A percentile compares a stretch with the other conserved stretches of the same genome.
phyloP scores from a whole-genome alignment of 2,888 invertebrate species.

The Acanthoscelides obtectus region DNA sequence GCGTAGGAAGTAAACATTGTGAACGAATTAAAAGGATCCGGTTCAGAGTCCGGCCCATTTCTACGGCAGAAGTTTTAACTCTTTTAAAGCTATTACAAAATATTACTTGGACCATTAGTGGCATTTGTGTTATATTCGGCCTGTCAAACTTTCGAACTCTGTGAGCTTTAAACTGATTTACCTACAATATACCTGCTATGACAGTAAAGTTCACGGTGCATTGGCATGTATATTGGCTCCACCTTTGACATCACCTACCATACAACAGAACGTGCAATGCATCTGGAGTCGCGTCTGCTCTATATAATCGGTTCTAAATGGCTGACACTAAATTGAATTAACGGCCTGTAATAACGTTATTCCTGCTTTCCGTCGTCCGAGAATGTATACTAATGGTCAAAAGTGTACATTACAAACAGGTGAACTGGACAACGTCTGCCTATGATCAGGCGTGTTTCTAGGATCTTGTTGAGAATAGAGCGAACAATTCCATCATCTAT shows the following conservation, averaged over 20 bases:
- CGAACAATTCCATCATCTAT: too few relatives aligned
- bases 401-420: too few relatives aligned
- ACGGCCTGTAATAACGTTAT: neutral
- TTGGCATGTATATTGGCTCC: neutral
- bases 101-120: neutral
- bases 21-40: too few relatives aligned
- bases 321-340: neutral
- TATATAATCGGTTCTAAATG: neutral
- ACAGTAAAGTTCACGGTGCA: neutral
- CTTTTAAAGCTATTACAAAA: neutral
- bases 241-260: neutral
- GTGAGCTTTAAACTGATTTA: too few relatives aligned
- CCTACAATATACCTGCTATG: neutral
- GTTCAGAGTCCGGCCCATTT: too few relatives aligned
- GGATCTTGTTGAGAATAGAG: too few relatives aligned
- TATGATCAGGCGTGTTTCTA: too few relatives aligned
- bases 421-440: too few relatives aligned
- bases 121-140: too few relatives aligned
- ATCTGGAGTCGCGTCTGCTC: neutral
- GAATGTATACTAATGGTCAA: neutral
- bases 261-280: neutral
- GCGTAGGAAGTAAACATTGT: too few relatives aligned
- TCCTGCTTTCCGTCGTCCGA: neutral
- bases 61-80: too few relatives aligned
- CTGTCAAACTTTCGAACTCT: too few relatives aligned